A percentile compares a stretch with the other conserved stretches of the same genome.
Conservation (phyloP, 2,113 vertebrate genomes). For the Irena cyanogastra region DNA sequence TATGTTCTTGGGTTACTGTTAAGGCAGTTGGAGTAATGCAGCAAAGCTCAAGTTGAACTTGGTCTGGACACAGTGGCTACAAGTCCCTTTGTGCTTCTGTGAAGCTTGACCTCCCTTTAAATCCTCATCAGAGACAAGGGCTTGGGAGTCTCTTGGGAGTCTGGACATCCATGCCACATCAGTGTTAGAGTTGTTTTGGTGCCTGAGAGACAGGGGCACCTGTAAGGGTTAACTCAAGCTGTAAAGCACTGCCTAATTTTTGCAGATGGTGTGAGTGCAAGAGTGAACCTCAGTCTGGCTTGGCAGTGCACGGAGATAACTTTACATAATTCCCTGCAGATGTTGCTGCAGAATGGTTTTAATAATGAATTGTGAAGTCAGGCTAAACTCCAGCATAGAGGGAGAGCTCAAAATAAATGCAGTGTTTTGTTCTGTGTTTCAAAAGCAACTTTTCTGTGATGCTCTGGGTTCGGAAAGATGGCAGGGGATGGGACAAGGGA, state of each 20-base stretch:
- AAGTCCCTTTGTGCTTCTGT: neutral
- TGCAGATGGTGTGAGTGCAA: slow-evolving; percentile 57
- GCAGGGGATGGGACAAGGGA: neutral
- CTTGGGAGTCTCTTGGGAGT: neutral
- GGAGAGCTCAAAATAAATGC: slow-evolving; percentile 25
- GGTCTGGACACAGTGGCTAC: neutral
- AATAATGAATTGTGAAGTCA: slow-evolving; percentile 41
- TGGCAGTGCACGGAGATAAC: slow-evolving; percentile 47
- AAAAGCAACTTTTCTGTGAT: slow-evolving; percentile 17
- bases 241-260: slow-evolving; percentile 20
- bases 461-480: neutral
- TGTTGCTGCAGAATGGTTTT: slow-evolving; percentile 44
- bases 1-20: neutral
- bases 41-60: neutral
- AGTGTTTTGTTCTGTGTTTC: slow-evolving; percentile 20
- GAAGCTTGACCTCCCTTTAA: neutral
- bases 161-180: neutral
- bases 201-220: neutral
- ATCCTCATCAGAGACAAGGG: neutral
- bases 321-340: slow-evolving; percentile 58
- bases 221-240: slow-evolving; percentile 45
- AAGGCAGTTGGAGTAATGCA: neutral
- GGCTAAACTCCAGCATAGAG: neutral
- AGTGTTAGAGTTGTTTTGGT: neutral
- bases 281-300: slow-evolving; percentile 34